Percentiles rank a stretch among this genome's conserved stretches.
These are phyloP conservation scores for Passer domesticus DNA, from an alignment of 2,113 vertebrate genomes.

Conservation along the genomic window DNA sequence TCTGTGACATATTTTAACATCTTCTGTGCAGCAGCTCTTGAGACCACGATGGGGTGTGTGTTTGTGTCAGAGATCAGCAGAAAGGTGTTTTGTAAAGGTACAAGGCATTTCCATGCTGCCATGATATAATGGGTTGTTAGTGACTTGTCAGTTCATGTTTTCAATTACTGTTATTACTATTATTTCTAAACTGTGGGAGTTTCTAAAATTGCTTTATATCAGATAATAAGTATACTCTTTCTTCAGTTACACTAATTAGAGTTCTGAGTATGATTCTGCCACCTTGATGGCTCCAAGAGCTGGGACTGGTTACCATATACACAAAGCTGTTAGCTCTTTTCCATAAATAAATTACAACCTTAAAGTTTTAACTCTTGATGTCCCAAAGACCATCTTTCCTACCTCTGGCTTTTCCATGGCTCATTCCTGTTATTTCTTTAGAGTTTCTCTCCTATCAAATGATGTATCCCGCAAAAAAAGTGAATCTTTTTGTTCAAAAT, in stretches of 20 bases:
- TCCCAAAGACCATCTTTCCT: not conserved
- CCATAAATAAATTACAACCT: not conserved
- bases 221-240: conserved; percentile 46
- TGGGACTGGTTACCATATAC: not conserved
- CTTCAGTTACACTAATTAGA: conserved; percentile 54
- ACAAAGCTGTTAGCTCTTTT: conserved; percentile 14
- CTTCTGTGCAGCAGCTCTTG: not conserved
- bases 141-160: conserved; percentile 57
- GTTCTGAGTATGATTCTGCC: conserved; percentile 46
- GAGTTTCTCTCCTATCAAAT: not conserved
- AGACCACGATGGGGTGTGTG: fast-evolving
- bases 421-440: not conserved
- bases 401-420: not conserved
- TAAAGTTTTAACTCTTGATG: not conserved
- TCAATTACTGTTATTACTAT: conserved; percentile 57
- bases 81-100: not conserved
- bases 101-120: not conserved
- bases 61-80: not conserved
- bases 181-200: conserved; percentile 31
- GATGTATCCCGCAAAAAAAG: not conserved
- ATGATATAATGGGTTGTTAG: conserved; percentile 8
- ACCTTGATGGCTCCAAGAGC: not conserved
- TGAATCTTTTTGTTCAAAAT: not conserved
- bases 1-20: not conserved
- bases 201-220: conserved; percentile 49